Evolutionary conservation across 1,140 invertebrate genomes (phyloP).

Genomic region (Papilio glaucus): DNA sequence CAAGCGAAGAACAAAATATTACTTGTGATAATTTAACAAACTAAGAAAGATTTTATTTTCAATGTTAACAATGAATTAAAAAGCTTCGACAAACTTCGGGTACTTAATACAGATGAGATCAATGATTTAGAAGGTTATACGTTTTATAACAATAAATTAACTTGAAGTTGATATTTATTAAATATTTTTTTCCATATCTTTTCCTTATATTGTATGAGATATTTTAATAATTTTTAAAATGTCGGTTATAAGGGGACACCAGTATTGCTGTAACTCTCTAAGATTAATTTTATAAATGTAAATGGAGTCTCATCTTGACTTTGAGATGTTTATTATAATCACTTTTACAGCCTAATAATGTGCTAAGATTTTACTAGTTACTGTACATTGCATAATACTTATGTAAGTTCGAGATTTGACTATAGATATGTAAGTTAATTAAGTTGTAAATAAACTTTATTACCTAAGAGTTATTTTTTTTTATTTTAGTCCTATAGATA

Average conservation of each 20-base stretch:
- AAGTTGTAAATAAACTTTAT: slow-evolving; percentile 36
- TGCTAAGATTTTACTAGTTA: background rate
- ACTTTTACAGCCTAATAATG: background rate
- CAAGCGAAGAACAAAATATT: background rate
- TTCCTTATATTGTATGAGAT: background rate
- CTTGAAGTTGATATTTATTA: background rate
- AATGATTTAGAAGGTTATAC: background rate
- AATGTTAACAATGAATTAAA: background rate
- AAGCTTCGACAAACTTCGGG: background rate
- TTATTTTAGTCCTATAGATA: background rate
- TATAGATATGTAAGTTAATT: slow-evolving; percentile 32
- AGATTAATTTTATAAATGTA: slow-evolving; percentile 8
- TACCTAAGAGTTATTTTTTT: slow-evolving; percentile 13
- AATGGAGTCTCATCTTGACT: background rate
- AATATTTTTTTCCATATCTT: background rate
- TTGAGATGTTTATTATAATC: background rate
- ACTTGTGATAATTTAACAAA: background rate
- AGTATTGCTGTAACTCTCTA: slow-evolving; percentile 17
- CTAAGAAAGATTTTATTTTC: background rate
- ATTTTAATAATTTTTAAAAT: background rate
- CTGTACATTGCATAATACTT: slow-evolving; percentile 33
- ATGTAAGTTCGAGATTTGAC: slow-evolving; percentile 8
- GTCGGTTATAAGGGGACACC: background rate
- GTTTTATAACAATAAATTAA: background rate
- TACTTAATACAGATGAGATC: too few relatives aligned